A percentile compares a stretch with the other conserved stretches of the same genome.
Evolutionary conservation across 2,113 vertebrate genomes (phyloP).

Genomic region (Protomyctophum bolini): DNA sequence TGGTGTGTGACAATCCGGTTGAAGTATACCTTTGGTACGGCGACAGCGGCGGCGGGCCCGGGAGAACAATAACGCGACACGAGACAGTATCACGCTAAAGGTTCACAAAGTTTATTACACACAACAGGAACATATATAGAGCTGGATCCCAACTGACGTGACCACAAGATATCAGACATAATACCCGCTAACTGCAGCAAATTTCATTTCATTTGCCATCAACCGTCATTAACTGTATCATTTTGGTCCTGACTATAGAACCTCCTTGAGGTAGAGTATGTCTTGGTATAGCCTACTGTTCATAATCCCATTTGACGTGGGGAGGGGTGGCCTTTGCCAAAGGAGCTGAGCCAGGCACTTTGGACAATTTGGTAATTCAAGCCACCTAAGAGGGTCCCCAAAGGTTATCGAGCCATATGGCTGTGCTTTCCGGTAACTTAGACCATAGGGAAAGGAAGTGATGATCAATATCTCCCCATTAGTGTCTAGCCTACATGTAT

Average conservation of each 20-base stretch:
- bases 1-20: too few species aligned
- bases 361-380: slow-evolving; percentile 59
- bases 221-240: background rate
- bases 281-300: slow-evolving; percentile 10
- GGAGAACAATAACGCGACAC: too few species aligned
- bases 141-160: too few species aligned
- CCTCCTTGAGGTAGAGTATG: slow-evolving; percentile 9
- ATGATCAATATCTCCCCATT: slow-evolving; percentile 79
- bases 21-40: too few species aligned
- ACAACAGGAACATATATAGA: too few species aligned
- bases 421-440: slow-evolving; percentile 67
- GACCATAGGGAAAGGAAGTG: slow-evolving; percentile 56
- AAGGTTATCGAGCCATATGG: slow-evolving; percentile 70
- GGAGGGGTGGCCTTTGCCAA: background rate
- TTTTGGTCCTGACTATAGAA: slow-evolving; percentile 31
- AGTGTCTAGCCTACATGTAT: slow-evolving; percentile 50
- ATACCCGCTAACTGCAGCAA: too few species aligned
- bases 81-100: too few species aligned
- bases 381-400: slow-evolving; percentile 55
- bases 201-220: too few species aligned
- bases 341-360: slow-evolving; percentile 54
- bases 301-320: slow-evolving; percentile 34
- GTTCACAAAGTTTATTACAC: too few species aligned
- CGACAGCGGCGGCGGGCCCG: too few species aligned
- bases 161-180: too few species aligned